Percentiles rank a stretch among this genome's conserved stretches.
These are phyloP conservation scores for Sinelater perroti DNA, from an alignment of 2,888 invertebrate genomes.

Conservation along the genomic window DNA sequence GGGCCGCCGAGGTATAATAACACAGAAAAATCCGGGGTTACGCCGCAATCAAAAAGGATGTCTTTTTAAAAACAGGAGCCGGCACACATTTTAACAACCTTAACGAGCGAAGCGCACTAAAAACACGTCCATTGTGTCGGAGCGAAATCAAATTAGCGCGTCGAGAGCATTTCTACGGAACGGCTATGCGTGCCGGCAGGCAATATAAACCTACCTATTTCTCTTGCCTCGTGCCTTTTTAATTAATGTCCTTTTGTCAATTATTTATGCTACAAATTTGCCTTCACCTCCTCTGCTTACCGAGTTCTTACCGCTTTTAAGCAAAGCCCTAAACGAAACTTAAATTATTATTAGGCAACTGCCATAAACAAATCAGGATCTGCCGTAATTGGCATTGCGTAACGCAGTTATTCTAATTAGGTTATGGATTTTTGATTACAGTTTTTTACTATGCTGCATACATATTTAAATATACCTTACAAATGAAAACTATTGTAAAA, in stretches of 20 bases:
- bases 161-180: slow-evolving; percentile 33
- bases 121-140: slow-evolving; percentile 44
- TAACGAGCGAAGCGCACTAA: slow-evolving; percentile 42
- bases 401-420: no score
- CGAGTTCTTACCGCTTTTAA: no score
- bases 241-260: slow-evolving; percentile 26
- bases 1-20: slow-evolving; percentile 20
- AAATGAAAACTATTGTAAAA: no score
- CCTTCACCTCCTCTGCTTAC: background rate
- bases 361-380: no score
- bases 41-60: slow-evolving; percentile 40
- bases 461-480: no score
- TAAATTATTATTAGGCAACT: no score
- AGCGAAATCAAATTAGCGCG: slow-evolving; percentile 46
- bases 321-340: no score
- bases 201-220: slow-evolving; percentile 31
- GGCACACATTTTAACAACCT: slow-evolving; percentile 43
- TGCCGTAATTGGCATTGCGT: no score
- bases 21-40: slow-evolving; percentile 30
- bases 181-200: slow-evolving; percentile 30
- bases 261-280: slow-evolving; percentile 22
- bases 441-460: no score
- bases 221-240: slow-evolving; percentile 31
- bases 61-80: slow-evolving; percentile 43
- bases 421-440: no score